Evolutionary conservation across 2,113 vertebrate genomes (phyloP).

Genomic region (Pampusana beccarii): DNA sequence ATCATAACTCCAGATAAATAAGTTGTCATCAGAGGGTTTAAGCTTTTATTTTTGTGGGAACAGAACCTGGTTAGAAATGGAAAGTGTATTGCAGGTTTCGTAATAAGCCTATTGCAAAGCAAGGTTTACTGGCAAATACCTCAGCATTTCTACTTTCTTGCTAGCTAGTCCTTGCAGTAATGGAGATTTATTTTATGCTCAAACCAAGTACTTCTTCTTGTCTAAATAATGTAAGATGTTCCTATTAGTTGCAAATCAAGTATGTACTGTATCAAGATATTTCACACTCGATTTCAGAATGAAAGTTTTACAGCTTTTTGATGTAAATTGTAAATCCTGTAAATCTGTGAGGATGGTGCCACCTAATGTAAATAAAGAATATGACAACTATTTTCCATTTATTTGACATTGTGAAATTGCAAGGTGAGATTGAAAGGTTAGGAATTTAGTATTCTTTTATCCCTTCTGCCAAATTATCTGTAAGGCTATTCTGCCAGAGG

Average conservation of each 20-base stretch:
- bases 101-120: background rate
- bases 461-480: background rate
- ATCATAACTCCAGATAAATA: background rate
- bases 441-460: background rate
- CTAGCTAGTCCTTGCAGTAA: background rate
- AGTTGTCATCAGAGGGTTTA: background rate
- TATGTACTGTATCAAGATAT: background rate
- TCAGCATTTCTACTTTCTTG: background rate
- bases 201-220: background rate
- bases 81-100: background rate
- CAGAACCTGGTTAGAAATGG: background rate
- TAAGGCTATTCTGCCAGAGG: background rate
- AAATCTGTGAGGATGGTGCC: conserved; percentile 64
- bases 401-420: background rate
- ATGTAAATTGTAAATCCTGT: background rate
- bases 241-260: background rate
- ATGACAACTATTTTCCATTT: background rate
- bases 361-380: conserved; percentile 66
- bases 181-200: background rate
- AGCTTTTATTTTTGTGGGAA: background rate
- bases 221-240: background rate
- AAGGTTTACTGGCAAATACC: background rate
- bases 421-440: background rate
- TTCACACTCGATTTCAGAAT: background rate
- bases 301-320: background rate